A percentile compares a stretch with the other conserved stretches of the same genome.
Conservation (phyloP, 1,140 invertebrate species). For the Drosophila navojoa region DNA sequence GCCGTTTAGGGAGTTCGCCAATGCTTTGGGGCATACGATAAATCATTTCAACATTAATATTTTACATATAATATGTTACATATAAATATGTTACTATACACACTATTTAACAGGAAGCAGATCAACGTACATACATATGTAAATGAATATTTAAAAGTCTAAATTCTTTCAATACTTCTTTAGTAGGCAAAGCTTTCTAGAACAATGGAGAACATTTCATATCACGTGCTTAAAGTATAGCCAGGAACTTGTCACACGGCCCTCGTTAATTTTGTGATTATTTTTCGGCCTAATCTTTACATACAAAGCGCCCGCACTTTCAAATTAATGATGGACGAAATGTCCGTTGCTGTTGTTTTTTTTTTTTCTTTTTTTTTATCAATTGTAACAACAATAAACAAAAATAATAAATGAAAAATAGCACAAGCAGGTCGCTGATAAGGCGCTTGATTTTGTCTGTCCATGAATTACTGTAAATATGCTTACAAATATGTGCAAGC, state of each 20-base stretch:
- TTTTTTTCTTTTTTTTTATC: conserved; percentile 53
- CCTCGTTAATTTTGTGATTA: conserved; percentile 25
- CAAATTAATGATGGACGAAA: conserved; percentile 38
- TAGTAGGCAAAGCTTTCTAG: not conserved
- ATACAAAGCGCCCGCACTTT: conserved; percentile 37
- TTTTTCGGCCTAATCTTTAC: conserved; percentile 38
- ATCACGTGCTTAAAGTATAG: not conserved
- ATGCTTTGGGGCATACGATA: not conserved
- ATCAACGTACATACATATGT: too few species aligned
- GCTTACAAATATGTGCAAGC: not conserved
- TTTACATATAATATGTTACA: too few species aligned
- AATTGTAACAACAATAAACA: conserved; percentile 32
- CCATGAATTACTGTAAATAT: conserved; percentile 25
- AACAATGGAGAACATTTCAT: not conserved
- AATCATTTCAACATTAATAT: too few species aligned
- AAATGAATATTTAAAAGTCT: too few species aligned
- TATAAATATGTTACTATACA: not conserved
- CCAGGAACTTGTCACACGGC: not conserved
- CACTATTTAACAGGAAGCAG: not conserved
- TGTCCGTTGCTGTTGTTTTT: conserved; percentile 30
- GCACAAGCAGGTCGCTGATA: conserved; percentile 73
- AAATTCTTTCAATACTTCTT: too few species aligned
- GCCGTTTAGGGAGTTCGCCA: not conserved
- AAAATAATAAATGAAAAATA: conserved; percentile 43
- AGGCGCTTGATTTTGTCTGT: conserved; percentile 36